Evolutionary conservation across 2,888 invertebrate species (phyloP), one percentile per base, ranked within the genome.

Genomic region (Andricus quercusramuli): DNA sequence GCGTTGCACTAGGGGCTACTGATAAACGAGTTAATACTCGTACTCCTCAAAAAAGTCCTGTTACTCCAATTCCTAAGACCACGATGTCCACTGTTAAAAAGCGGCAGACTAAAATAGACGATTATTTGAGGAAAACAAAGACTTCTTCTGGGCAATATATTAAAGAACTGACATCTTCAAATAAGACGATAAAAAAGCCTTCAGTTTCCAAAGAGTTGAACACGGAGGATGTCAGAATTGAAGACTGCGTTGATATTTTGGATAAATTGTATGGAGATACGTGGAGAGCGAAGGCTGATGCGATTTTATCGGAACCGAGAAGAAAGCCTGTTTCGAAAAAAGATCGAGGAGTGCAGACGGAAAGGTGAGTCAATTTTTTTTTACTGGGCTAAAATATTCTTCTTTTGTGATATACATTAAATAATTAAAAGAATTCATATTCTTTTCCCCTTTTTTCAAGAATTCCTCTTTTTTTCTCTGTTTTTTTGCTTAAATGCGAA

Each of bases 241-340:
- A 84, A 41, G 89, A 91, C 29, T 92, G 90, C 79, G 90, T 88
- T 0, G 89, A 91, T 86, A 91, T 93, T 82, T 87, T 93, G 70
- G 94, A 93, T 29, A 94, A 94, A 80, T 87, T 95, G 1, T 95
- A 95, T 41, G 95, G 95, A n/a, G 92, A 93, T 67, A 89, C 91
- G 13, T 95, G 95, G 95, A 94, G 94, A 85, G 93, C 93, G 1
- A 94, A 90, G 74, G 91, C 89, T 8, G 85, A 88, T 77, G 81
- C 85, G 78, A 77, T 83, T 67, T 44, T 92, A 25, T 83, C 90
- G n/a, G 90, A 91, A 68, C 88, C 88, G 29, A 88, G 85, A 77
- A 90, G 87, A 78, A 80, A 80, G 65, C 22, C 17, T 9, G 79
- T 83, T 78, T 65, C 79, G 4, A 83, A 79, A 29, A 84, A 83